phyloP scores from a whole-genome alignment of 2,888 invertebrate genomes.

The Andrena fulva region DNA sequence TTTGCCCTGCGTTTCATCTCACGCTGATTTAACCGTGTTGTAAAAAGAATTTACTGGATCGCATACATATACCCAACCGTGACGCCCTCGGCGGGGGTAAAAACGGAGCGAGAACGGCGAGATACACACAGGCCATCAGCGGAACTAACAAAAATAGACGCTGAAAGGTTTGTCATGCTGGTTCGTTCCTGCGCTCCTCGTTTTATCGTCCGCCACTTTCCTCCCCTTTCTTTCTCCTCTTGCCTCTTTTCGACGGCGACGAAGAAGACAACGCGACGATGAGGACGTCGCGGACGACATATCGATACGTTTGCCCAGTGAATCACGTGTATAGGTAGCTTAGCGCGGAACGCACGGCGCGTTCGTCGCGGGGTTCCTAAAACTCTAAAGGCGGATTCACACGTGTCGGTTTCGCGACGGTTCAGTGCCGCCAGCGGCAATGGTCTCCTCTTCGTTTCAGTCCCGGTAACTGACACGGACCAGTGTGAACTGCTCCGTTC shows the following conservation, averaged over 20 bases:
- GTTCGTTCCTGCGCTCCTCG: conserved; percentile 20
- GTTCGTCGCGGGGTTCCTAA: neutral
- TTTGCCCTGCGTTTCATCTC: conserved; percentile 77
- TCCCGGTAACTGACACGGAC: too few species aligned
- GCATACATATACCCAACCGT: conserved; percentile 67
- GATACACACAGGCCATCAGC: conserved; percentile 45
- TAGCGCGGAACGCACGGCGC: conserved; percentile 31
- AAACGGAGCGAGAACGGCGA: conserved; percentile 28
- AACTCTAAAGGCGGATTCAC: neutral
- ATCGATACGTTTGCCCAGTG: conserved; percentile 67
- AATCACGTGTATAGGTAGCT: conserved; percentile 53
- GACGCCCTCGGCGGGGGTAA: conserved; percentile 33
- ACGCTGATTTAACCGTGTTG: conserved; percentile 79
- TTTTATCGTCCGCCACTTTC: conserved; percentile 19
- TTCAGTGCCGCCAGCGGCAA: too few species aligned
- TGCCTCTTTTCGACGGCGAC: conserved; percentile 27
- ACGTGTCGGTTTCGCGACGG: too few species aligned
- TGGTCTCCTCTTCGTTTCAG: too few species aligned
- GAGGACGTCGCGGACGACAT: conserved; percentile 44
- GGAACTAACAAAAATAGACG: conserved; percentile 76
- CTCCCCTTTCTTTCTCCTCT: conserved; percentile 6
- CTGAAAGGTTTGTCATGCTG: conserved; percentile 69
- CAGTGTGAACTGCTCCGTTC: too few species aligned
- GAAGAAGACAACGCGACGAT: conserved; percentile 10
- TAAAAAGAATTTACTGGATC: conserved; percentile 80